Base-by-base conservation (phyloP, 2,888 invertebrate genomes). In the Mythimna vitellina region DNA sequence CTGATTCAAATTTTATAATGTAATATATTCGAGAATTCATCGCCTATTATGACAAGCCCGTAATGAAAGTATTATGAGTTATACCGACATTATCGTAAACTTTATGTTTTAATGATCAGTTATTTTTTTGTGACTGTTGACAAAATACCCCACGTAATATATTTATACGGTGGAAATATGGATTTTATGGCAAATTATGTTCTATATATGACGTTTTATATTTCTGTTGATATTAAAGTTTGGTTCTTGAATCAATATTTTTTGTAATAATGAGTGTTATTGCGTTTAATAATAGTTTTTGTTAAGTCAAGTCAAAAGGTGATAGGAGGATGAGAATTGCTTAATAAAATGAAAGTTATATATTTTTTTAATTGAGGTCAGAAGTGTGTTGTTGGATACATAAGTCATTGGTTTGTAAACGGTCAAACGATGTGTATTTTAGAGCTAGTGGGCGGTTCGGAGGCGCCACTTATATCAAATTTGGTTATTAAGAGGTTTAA, bases 1-100 rank as follows among this genome's bases (percentile, higher is more conserved):
- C 87, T 80, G 82, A 90, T 85, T 86, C 88, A 87, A 88, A 88
- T 89, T 88, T 89, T 88, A 90, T 88, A 83, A 83, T 86, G 80
- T 81, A 89, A 88, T 90, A 90, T 86, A 87, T 80, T 90, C 67
- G 77, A 81, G 78, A 90, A 88, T 88, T 88, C 87, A 89, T 88
- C 76, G 86, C 64, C 84, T 90, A 86, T 89, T 90, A 88, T 90
- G 91, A 89, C 91, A 90, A 88, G 65, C 77, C 58, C 25, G 84
- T 87, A 87, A 89, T 89, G 86, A 88, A 87, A 87, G 83, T 83
- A 85, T 86, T 87, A 83, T 88, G 90, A 91, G 81, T 90, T 89
- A 90, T 89, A 81, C 70, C 78, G 77, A 77, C 71, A 86, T 79
- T 69, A 86, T 83, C 86, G 83, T 91, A 91, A 89, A 91, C 85